Conservation (phyloP, 30 jellyfish, hydroid and myxozoan species). For the Turritopsis rubra region DNA sequence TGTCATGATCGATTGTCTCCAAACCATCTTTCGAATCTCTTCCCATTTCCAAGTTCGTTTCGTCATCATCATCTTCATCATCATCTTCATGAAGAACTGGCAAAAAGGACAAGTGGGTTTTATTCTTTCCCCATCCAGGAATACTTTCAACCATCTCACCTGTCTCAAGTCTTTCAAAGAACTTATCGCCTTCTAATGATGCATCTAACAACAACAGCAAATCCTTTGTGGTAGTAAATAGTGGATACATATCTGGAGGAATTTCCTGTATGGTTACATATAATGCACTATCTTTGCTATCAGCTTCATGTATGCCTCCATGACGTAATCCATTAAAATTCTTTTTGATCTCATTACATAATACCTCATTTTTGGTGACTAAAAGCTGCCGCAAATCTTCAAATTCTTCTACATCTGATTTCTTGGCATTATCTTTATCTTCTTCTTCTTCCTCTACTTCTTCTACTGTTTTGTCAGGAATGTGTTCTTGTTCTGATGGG, state of each 20-base stretch:
- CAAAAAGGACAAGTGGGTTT: conserved; percentile 40
- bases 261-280: conserved; percentile 20
- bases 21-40: conserved; percentile 17
- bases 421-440: conserved; percentile 21
- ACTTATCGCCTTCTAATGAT: conserved; percentile 57
- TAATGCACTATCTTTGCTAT: conserved; percentile 12
- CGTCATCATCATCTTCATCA: conserved; percentile 39
- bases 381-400: conserved; percentile 76
- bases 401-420: conserved; percentile 26
- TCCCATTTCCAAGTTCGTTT: conserved; percentile 16
- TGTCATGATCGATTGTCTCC: neutral
- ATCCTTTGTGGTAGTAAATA: conserved; percentile 65
- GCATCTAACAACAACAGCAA: conserved; percentile 63
- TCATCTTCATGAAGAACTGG: conserved; percentile 52
- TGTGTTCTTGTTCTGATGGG: conserved; percentile 8
- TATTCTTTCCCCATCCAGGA: conserved; percentile 84
- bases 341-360: conserved; percentile 60
- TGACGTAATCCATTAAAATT: conserved; percentile 56
- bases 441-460: neutral
- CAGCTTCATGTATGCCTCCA: conserved; percentile 36
- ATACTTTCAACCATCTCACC: conserved; percentile 44
- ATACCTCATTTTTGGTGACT: conserved; percentile 67
- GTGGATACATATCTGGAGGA: conserved; percentile 37
- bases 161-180: conserved; percentile 44
- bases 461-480: neutral